Evolutionary conservation across 2,797 vertebrate species (phyloP).

Genomic region (Masticophis lateralis): DNA sequence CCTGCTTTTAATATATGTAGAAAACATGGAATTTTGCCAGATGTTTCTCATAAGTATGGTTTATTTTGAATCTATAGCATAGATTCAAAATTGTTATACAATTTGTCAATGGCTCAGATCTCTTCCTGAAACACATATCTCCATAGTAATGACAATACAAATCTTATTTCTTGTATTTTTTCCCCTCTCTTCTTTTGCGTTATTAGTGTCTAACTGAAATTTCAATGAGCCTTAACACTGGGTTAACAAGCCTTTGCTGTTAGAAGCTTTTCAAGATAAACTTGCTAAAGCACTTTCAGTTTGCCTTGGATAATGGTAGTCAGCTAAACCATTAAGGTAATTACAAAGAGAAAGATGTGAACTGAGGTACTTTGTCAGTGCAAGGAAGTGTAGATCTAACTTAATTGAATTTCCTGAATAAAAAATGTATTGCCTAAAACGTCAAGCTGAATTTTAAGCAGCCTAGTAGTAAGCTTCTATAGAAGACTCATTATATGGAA

Average conservation of each 20-base stretch:
- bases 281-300: slow-evolving; percentile 16
- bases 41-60: background rate
- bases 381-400: slow-evolving; percentile 34
- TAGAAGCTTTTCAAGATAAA: slow-evolving; percentile 37
- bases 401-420: slow-evolving; percentile 54
- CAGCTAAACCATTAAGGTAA: slow-evolving; percentile 50
- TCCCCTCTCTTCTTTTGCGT: background rate
- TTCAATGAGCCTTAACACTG: slow-evolving; percentile 25
- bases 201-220: slow-evolving; percentile 29
- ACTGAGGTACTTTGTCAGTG: slow-evolving; percentile 45
- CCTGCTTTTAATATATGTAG: background rate
- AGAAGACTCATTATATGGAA: slow-evolving; percentile 30
- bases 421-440: slow-evolving; percentile 32
- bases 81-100: background rate
- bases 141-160: slow-evolving; percentile 26
- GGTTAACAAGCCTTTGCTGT: slow-evolving; percentile 20
- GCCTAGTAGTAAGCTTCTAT: background rate
- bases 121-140: background rate
- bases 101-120: background rate
- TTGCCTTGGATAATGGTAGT: slow-evolving; percentile 35
- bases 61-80: background rate
- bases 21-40: background rate
- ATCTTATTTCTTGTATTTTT: slow-evolving; percentile 1
- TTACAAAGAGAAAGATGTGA: slow-evolving; percentile 43
- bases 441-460: slow-evolving; percentile 42